phyloP scores from a whole-genome alignment of 2,888 invertebrate genomes.

The Heliconius hortense region DNA sequence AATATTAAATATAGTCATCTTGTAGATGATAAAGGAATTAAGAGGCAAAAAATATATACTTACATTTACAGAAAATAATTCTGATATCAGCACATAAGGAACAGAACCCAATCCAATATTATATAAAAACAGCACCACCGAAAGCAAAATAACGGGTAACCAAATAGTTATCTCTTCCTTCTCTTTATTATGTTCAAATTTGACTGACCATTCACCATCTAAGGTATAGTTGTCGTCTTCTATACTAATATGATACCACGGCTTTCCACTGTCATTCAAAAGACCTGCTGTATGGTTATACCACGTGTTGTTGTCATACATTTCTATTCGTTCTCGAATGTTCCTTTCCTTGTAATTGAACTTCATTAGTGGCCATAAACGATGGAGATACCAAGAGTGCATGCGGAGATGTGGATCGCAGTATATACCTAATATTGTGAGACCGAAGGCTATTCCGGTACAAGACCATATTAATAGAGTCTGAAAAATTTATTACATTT shows the following conservation, averaged over 20 bases:
- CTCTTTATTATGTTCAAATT: slow-evolving; percentile 47
- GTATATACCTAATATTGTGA: slow-evolving; percentile 68
- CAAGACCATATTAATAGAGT: slow-evolving; percentile 72
- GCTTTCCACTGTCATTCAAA: slow-evolving; percentile 41
- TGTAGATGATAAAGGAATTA: neutral
- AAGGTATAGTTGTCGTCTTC: slow-evolving; percentile 49
- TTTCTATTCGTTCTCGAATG: slow-evolving; percentile 45
- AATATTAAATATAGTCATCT: too few species aligned
- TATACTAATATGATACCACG: slow-evolving; percentile 49
- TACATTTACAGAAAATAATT: slow-evolving; percentile 71
- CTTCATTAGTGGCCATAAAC: slow-evolving; percentile 60
- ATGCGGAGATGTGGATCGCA: slow-evolving; percentile 70
- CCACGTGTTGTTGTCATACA: slow-evolving; percentile 45
- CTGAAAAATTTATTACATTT: slow-evolving; percentile 51
- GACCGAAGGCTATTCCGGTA: slow-evolving; percentile 71
- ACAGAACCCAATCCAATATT: slow-evolving; percentile 76
- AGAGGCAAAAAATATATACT: slow-evolving; percentile 49
- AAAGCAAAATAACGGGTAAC: slow-evolving; percentile 67
- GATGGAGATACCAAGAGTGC: slow-evolving; percentile 65
- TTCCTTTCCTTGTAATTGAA: slow-evolving; percentile 50
- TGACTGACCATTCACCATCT: slow-evolving; percentile 49
- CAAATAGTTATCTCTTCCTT: slow-evolving; percentile 55
- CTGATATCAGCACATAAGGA: slow-evolving; percentile 74
- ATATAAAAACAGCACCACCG: slow-evolving; percentile 68
- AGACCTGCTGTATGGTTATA: slow-evolving; percentile 43